A percentile compares a stretch with the other conserved stretches of the same genome.
phyloP scores from a whole-genome alignment of 2,888 invertebrate genomes.

The Drosophila niveifrons region DNA sequence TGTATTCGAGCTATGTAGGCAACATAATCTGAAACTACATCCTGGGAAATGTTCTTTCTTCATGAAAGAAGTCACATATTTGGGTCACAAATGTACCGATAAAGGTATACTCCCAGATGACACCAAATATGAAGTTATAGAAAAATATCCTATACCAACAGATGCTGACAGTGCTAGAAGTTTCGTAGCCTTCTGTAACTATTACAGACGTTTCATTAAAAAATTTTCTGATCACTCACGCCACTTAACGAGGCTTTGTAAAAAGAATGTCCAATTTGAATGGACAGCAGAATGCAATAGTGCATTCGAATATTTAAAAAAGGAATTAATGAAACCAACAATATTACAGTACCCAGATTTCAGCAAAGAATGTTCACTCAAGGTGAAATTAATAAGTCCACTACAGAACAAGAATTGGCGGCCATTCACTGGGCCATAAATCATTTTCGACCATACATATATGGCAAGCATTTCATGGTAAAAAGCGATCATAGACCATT shows the following conservation, averaged over 20 bases:
- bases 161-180: constrained; percentile 13
- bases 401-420: too few relatives aligned
- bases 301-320: constrained; percentile 4
- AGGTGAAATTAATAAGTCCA: too few relatives aligned
- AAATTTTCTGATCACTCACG: constrained; percentile 6
- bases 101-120: constrained; percentile 6
- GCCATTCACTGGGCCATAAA: too few relatives aligned
- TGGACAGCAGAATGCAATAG: background rate
- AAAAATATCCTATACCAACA: background rate
- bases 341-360: background rate
- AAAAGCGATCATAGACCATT: too few relatives aligned
- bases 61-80: constrained; percentile 4
- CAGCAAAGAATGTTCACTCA: too few relatives aligned
- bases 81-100: constrained; percentile 3
- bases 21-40: constrained; percentile 11
- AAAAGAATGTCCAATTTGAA: background rate
- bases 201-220: constrained; percentile 12
- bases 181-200: constrained; percentile 10
- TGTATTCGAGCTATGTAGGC: constrained; percentile 17
- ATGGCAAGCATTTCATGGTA: too few relatives aligned
- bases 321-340: background rate
- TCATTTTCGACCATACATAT: too few relatives aligned
- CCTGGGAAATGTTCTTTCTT: constrained; percentile 4
- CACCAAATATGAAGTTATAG: constrained; percentile 10
- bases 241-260: constrained; percentile 12